Evolutionary conservation across 2,113 vertebrate genomes (phyloP), one percentile per base, ranked within the genome.

Genomic region (Neogobius melanostomus): DNA sequence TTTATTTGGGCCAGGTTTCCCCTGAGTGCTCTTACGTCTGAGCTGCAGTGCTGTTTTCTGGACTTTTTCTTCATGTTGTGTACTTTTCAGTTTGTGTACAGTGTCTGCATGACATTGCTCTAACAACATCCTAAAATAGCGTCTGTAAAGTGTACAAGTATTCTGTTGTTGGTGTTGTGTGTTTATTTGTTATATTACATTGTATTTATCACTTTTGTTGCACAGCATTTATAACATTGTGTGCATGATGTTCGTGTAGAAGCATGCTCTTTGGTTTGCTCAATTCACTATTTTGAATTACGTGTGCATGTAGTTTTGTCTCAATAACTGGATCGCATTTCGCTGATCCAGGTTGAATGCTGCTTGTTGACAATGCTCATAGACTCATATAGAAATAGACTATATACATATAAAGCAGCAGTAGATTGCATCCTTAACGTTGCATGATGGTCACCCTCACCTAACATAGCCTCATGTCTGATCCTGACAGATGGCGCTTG

Each of bases 21-120:
- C 43, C 75, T n/a, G 75, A 72, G 83, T 82, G 83, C 67, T 79
- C 69, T 67, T 15, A 42, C 85, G 68, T 84, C 88, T 89, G 85
- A 92, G 89, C 88, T 91, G 85, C 88, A 86, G 79, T 85, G 88
- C 90, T 91, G 84, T 91, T 87, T 80, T 88, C 92, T 92, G 90
- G 88, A 92, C 86, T 80, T 77, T 51, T 76, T 62, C 69, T 71
- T 82, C 85, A 80, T 77, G 64, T 79, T 85, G 77, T 68, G 75
- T 85, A 82, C 88, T 78, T 71, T 68, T 61, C 36, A 71, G 64
- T 80, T 75, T 77, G 64, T 85, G 75, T 76, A 63, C 67, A 73
- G 75, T 72, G 79, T 82, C 71, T 92, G 85, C 85, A 89, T 88
- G 83, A 84, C 21, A 82, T 68, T 85, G 65, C 75, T 72, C 53